Evolutionary conservation across 1,140 invertebrate genomes (phyloP).

Genomic region (Carcinoscorpius rotundicauda): DNA sequence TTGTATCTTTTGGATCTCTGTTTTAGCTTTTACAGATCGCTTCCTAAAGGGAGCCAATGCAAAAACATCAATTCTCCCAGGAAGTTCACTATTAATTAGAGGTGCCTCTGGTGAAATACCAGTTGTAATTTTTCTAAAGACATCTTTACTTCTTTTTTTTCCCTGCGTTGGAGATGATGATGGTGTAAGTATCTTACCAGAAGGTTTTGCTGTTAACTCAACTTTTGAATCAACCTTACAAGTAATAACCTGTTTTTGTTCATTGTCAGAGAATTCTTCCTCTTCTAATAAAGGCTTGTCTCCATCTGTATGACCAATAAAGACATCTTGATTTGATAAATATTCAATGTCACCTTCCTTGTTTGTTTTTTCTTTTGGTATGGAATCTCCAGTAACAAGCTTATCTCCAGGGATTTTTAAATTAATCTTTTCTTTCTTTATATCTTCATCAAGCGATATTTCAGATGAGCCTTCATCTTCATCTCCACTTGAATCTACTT

Average conservation of each 20-base stretch:
- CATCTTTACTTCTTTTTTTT: neutral
- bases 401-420: neutral
- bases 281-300: slow-evolving; percentile 62
- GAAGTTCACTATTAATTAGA: slow-evolving; percentile 7
- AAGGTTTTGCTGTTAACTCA: too few species aligned
- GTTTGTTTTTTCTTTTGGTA: neutral
- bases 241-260: slow-evolving; percentile 9
- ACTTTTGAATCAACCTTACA: neutral
- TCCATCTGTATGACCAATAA: slow-evolving; percentile 64
- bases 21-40: slow-evolving; percentile 27
- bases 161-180: neutral
- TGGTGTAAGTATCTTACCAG: too few species aligned
- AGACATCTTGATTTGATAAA: slow-evolving; percentile 29
- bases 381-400: neutral
- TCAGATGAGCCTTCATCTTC: slow-evolving; percentile 37
- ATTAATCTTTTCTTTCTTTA: neutral
- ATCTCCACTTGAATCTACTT: slow-evolving; percentile 29
- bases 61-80: slow-evolving; percentile 48
- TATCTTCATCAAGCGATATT: slow-evolving; percentile 1
- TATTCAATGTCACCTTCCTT: neutral
- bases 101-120: slow-evolving; percentile 14
- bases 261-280: slow-evolving; percentile 47
- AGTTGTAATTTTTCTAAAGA: neutral
- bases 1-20: slow-evolving; percentile 10
- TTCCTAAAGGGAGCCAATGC: slow-evolving; percentile 56